Percentiles rank a stretch among this genome's conserved stretches.
Conservation (phyloP, 2,113 vertebrate species). For the Blennius ocellaris region DNA sequence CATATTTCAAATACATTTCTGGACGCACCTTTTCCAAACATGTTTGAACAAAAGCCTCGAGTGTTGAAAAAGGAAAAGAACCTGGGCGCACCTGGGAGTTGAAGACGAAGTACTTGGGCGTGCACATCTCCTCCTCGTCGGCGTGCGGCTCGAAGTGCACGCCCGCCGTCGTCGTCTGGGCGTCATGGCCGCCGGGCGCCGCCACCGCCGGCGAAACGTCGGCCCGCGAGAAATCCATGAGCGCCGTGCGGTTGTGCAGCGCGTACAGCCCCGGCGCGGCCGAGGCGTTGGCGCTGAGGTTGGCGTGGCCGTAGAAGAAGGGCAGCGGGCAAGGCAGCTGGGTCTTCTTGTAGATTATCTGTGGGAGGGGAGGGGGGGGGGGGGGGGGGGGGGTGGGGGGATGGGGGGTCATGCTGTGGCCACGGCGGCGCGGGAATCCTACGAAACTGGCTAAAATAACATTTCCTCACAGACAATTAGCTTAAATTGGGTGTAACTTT, state of each 20-base stretch:
- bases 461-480: too few relatives aligned
- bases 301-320: slow-evolving; percentile 78
- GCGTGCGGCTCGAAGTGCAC: slow-evolving; percentile 83
- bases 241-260: slow-evolving; percentile 80
- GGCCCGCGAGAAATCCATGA: slow-evolving; percentile 86
- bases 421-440: too few relatives aligned
- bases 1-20: too few relatives aligned
- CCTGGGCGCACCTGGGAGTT: slow-evolving; percentile 90
- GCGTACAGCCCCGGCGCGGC: slow-evolving; percentile 58
- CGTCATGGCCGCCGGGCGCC: slow-evolving; percentile 61
- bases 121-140: slow-evolving; percentile 86
- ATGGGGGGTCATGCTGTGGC: too few relatives aligned
- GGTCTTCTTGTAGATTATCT: slow-evolving; percentile 98
- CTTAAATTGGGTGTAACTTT: too few relatives aligned
- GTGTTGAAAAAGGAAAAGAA: too few relatives aligned
- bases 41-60: neutral
- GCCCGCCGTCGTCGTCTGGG: slow-evolving; percentile 63
- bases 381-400: too few relatives aligned
- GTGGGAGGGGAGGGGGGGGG: neutral
- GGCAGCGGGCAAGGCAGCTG: slow-evolving; percentile 94
- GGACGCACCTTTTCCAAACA: slow-evolving; percentile 32
- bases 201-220: slow-evolving; percentile 71
- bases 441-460: too few relatives aligned
- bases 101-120: slow-evolving; percentile 94
- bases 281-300: slow-evolving; percentile 87